Conservation (phyloP, 2,113 vertebrate genomes). For the Serilophus lunatus region DNA sequence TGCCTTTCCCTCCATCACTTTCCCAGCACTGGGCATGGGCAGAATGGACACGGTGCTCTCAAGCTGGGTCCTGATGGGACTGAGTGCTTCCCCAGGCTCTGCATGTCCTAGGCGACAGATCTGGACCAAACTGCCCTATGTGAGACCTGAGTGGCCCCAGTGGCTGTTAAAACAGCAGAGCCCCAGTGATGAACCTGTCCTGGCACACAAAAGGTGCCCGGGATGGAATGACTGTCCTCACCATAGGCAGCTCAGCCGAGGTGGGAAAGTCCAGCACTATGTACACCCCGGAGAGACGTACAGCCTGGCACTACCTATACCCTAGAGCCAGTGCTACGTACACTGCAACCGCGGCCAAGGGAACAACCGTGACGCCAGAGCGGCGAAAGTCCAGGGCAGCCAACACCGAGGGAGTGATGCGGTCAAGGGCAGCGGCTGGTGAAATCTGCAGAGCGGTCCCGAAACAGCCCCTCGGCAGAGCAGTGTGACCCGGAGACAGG, state of each 20-base stretch:
- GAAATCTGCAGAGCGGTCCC: neutral
- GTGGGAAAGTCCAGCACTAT: fast-evolving
- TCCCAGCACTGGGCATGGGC: fast-evolving
- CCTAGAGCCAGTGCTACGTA: neutral
- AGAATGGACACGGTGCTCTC: fast-evolving
- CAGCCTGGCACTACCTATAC: neutral
- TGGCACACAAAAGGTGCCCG: neutral
- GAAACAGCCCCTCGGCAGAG: neutral
- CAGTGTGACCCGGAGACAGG: fast-evolving
- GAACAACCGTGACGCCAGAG: slow-evolving; percentile 35
- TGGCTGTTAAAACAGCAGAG: neutral
- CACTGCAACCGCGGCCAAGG: neutral
- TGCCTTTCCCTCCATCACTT: neutral
- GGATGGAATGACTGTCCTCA: neutral
- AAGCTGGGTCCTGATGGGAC: too few relatives aligned
- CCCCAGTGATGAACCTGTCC: neutral
- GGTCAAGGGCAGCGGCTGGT: neutral
- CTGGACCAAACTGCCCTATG: neutral
- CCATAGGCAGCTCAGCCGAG: fast-evolving
- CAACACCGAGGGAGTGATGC: neutral
- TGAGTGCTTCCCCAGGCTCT: neutral
- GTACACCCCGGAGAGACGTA: fast-evolving
- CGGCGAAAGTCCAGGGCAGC: slow-evolving; percentile 43
- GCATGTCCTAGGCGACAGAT: fast-evolving
- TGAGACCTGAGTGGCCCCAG: neutral